Conservation (phyloP, 2,797 vertebrate species). For the Liparis tanakae region DNA sequence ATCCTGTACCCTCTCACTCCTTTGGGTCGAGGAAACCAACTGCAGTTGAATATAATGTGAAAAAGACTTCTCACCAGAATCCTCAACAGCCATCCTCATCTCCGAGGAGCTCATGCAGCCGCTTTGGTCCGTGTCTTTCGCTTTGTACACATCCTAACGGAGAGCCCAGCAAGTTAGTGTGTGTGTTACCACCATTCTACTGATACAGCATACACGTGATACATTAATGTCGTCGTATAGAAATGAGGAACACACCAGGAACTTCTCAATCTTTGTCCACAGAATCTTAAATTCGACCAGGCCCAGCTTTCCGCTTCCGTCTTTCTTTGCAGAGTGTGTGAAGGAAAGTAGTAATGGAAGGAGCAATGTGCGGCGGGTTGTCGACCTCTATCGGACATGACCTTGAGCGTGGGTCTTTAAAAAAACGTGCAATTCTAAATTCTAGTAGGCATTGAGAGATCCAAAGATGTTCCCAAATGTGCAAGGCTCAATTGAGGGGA, state of each 20-base stretch:
- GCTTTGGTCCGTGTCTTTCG: slow-evolving; percentile 71
- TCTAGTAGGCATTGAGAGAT: background rate
- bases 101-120: slow-evolving; percentile 78
- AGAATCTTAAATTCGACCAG: slow-evolving; percentile 90
- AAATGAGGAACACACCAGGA: slow-evolving; percentile 78
- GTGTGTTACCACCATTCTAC: background rate
- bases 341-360: slow-evolving; percentile 42
- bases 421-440: background rate
- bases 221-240: background rate
- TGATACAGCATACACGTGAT: background rate
- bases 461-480: slow-evolving; percentile 1
- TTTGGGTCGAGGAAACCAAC: background rate
- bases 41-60: background rate
- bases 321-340: slow-evolving; percentile 65
- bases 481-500: background rate
- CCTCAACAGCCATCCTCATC: slow-evolving; percentile 77
- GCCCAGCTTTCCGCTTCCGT: slow-evolving; percentile 86
- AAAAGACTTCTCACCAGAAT: slow-evolving; percentile 61
- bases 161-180: slow-evolving; percentile 5
- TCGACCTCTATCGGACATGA: background rate
- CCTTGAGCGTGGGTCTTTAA: background rate
- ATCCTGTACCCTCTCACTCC: background rate
- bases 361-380: background rate
- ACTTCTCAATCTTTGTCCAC: slow-evolving; percentile 91
- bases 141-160: slow-evolving; percentile 73